phyloP scores from a whole-genome alignment of 2,113 vertebrate species.

The Elachura formosa region DNA sequence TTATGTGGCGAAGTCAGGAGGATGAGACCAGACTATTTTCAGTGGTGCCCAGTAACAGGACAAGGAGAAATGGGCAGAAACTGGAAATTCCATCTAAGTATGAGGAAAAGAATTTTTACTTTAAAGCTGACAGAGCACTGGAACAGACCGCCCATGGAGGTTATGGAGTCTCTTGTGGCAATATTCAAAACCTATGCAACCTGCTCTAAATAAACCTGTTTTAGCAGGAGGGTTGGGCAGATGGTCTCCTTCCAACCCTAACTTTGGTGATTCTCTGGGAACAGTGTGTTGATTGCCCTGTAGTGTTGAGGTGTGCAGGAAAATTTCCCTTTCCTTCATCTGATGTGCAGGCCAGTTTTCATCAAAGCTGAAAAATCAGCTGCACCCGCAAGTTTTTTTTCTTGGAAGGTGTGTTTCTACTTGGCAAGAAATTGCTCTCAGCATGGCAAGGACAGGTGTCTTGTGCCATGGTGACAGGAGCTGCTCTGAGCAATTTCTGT shows the following conservation, averaged over 20 bases:
- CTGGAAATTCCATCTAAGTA: background rate
- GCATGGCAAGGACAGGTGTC: fast-evolving
- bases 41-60: background rate
- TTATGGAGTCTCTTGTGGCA: background rate
- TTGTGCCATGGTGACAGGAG: background rate
- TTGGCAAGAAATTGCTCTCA: background rate
- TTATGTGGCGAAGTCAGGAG: background rate
- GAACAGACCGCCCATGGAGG: background rate
- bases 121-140: background rate
- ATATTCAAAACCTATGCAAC: background rate
- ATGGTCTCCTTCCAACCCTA: background rate
- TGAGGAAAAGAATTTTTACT: background rate
- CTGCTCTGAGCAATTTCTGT: background rate
- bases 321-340: background rate
- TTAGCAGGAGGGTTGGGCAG: background rate
- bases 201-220: background rate
- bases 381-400: background rate
- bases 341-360: background rate
- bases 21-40: background rate
- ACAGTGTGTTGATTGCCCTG: fast-evolving
- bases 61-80: background rate
- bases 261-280: background rate
- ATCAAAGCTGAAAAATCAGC: background rate
- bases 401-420: background rate
- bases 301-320: background rate